Percentiles rank a stretch among this genome's conserved stretches.
These are phyloP conservation scores for Plusia festucae DNA, from an alignment of 2,888 invertebrate species.

Conservation along the genomic window DNA sequence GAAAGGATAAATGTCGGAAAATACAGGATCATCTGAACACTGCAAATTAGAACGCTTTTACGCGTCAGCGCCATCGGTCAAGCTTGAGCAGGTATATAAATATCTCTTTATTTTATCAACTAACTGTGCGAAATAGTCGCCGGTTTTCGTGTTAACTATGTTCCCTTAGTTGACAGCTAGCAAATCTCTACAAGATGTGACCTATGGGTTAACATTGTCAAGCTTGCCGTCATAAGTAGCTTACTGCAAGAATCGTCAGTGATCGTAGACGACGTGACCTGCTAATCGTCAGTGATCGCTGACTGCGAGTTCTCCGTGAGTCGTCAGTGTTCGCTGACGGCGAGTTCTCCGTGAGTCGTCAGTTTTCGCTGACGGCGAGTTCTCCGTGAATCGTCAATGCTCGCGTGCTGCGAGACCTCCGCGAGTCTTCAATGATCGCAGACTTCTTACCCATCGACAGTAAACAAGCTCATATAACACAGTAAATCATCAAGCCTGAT, in stretches of 20 bases:
- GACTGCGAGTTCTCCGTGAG: not conserved
- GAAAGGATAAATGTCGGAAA: conserved; percentile 22
- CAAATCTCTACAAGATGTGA: conserved; percentile 13
- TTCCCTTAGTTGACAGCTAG: conserved; percentile 46
- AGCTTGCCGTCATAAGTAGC: not conserved
- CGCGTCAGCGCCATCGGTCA: not conserved
- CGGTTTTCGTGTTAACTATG: conserved; percentile 38
- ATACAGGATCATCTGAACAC: not conserved
- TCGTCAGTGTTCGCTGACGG: conserved; percentile 1
- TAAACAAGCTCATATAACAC: no score
- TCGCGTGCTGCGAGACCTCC: conserved; percentile 15
- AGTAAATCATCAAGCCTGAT: conserved; percentile 15
- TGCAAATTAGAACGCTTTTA: not conserved
- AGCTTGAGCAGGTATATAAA: conserved; percentile 19
- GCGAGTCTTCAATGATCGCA: conserved; percentile 30
- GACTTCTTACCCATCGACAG: conserved; percentile 10
- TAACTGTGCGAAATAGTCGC: conserved; percentile 32
- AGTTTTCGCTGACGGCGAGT: not conserved
- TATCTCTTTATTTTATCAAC: not conserved
- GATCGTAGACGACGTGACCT: conserved; percentile 3
- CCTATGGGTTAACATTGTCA: not conserved
- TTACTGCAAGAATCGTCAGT: conserved; percentile 21
- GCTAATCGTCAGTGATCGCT: not conserved
- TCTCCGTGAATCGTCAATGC: conserved; percentile 26
- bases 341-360: not conserved